These are phyloP conservation scores for Adineta ricciae DNA, from an alignment of 2,888 invertebrate species.

Conservation along the genomic window DNA sequence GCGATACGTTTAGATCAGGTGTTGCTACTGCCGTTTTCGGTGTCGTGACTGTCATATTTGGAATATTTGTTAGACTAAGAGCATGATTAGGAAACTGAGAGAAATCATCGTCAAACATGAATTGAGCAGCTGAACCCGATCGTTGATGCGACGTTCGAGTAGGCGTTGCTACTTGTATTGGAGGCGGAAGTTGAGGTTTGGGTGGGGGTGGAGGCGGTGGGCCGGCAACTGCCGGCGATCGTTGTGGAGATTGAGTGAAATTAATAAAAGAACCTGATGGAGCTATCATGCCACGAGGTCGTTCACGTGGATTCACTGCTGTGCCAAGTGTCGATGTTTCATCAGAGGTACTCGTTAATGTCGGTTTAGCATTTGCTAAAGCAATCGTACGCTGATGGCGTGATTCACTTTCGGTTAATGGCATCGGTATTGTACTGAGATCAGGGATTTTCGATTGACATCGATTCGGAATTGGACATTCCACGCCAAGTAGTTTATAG, in stretches of 20 bases:
- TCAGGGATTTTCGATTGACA: slow-evolving; percentile 24
- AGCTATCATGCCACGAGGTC: slow-evolving; percentile 19
- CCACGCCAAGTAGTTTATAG: slow-evolving; percentile 62
- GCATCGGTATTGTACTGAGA: neutral
- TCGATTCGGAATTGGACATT: slow-evolving; percentile 65
- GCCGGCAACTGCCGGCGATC: neutral
- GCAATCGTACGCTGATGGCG: neutral
- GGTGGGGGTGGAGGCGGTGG: neutral
- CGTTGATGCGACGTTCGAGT: neutral
- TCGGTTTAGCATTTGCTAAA: neutral
- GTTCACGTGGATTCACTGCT: slow-evolving; percentile 32
- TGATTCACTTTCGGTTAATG: slow-evolving; percentile 30
- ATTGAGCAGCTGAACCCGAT: neutral
- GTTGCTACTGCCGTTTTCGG: neutral
- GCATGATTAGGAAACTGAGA: neutral
- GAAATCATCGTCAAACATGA: slow-evolving; percentile 15
- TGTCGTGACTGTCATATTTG: neutral
- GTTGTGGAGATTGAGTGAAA: neutral
- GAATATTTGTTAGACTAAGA: neutral
- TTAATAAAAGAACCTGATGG: neutral
- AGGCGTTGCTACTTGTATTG: neutral
- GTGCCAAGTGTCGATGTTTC: slow-evolving; percentile 7
- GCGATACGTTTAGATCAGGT: neutral
- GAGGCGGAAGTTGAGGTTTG: neutral
- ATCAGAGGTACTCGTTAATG: neutral